Conservation (phyloP, 2,888 invertebrate genomes). For the Epinotia bilunana region DNA sequence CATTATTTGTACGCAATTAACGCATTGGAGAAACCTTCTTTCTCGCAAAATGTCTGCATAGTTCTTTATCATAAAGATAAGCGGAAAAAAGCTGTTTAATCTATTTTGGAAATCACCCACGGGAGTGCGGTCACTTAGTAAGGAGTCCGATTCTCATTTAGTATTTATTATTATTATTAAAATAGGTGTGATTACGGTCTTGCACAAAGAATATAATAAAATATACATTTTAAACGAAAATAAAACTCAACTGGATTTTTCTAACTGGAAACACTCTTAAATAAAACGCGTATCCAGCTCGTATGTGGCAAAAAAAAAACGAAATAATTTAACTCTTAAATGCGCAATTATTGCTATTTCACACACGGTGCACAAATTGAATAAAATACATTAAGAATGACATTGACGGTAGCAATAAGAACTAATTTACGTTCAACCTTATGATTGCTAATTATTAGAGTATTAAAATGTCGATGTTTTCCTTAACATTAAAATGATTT, state of each 20-base stretch:
- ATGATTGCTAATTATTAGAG: not conserved
- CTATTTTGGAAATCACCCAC: not conserved
- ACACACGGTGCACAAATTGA: conserved; percentile 61
- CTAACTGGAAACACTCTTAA: conserved; percentile 19
- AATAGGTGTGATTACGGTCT: conserved; percentile 35
- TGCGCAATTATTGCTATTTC: conserved; percentile 60
- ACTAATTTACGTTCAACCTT: conserved; percentile 12
- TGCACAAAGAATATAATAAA: conserved; percentile 37
- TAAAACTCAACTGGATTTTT: conserved; percentile 27
- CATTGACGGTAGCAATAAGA: not conserved
- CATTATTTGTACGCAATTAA: not conserved
- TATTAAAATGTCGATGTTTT: not conserved
- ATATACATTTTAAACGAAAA: conserved; percentile 45
- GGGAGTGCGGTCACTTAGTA: conserved; percentile 17
- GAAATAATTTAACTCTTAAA: conserved; percentile 55
- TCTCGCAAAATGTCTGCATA: no score
- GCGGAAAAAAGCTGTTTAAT: not conserved
- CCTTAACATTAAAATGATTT: conserved; percentile 7
- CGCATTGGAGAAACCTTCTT: not conserved
- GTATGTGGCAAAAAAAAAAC: conserved; percentile 15
- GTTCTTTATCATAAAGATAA: no score
- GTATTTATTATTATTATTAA: conserved; percentile 20
- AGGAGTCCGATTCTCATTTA: conserved; percentile 52
- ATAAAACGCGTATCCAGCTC: conserved; percentile 8
- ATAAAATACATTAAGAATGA: conserved; percentile 27